Conservation (phyloP, 2,113 vertebrate genomes). For the Epinephelus fuscoguttatus region DNA sequence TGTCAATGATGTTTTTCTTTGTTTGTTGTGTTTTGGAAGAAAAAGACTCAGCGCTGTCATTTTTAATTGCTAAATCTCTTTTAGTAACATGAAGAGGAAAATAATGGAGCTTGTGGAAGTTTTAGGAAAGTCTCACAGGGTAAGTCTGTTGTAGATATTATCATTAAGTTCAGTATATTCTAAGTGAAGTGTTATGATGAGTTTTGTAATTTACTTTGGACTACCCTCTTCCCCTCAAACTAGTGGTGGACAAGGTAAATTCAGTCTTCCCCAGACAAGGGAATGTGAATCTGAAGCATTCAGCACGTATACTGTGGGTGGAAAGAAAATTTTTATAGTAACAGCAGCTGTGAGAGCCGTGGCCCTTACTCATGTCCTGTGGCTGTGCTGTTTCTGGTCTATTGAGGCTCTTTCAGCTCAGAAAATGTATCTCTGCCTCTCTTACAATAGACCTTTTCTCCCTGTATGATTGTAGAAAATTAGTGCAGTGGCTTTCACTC, state of each 20-base stretch:
- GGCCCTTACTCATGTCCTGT: constrained; percentile 15
- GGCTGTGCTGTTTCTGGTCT: constrained; percentile 6
- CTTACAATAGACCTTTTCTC: constrained; percentile 10
- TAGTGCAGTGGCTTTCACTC: not conserved
- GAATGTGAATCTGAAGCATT: constrained; percentile 27
- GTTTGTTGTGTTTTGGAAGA: not conserved
- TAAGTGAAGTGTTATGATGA: constrained; percentile 16
- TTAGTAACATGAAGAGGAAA: not conserved
- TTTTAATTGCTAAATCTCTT: constrained; percentile 19
- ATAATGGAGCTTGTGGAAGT: not conserved
- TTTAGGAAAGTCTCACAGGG: not conserved
- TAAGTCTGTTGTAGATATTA: not conserved
- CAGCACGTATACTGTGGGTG: constrained; percentile 1
- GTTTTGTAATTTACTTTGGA: constrained; percentile 21
- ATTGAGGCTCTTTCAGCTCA: constrained; percentile 21
- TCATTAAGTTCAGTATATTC: not conserved
- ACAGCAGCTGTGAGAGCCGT: constrained; percentile 19
- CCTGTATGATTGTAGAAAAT: not conserved
- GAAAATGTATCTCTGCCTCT: constrained; percentile 13
- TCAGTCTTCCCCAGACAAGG: constrained; percentile 8
- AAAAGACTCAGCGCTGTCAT: not conserved
- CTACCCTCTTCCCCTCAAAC: not conserved
- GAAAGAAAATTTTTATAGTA: constrained; percentile 7
- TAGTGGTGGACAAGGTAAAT: constrained; percentile 15
- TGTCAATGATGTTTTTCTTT: constrained; percentile 16